Evolutionary conservation across 2,797 vertebrate genomes (phyloP), one percentile per base, ranked within the genome.

Genomic region (Poecile montanus): DNA sequence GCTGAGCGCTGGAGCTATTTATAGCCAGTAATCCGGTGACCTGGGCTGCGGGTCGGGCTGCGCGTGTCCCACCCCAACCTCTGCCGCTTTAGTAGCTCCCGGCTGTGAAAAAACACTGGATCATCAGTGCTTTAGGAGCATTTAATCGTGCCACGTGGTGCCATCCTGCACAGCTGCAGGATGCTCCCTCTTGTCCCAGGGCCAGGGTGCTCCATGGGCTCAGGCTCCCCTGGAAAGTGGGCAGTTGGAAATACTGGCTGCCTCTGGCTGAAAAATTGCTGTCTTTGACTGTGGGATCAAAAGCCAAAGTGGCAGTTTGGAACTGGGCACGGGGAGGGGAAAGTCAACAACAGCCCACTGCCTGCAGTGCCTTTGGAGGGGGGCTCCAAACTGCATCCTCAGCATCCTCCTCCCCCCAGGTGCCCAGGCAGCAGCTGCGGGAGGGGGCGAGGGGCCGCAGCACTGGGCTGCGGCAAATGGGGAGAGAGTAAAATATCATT

Each of bases 401-500:
- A 81, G 83, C 86, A n/a, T 62, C 83, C n/a, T 78, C 44, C 56
- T 66, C 67, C 48, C 38, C 34, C 10, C 57, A 36, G 3, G 74
- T 23, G 70, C 71, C 62, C 58, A 30, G 77, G 44, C 38, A 30
- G 72, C 54, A 34, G 86, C 56, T 84, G 78, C 2, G 0, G 78
- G 94, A 66, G 65, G 78, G 74, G 68, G 45, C 0, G 1, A 38
- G 77, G 60, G 85, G 91, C 89, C 1, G 0, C 18, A 10, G 74
- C 47, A 15, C 75, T 88, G 44, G 65, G 94, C 79, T 91, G 83
- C 42, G 0, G 89, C 94, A 75, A 61, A 50, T 17, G 5, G 58
- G 85, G 82, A 95, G 96, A 96, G 96, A 97, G 97, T 98, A 97
- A 97, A 98, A 98, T 97, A 97, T 96, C 97, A 97, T 97, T 98